Evolutionary conservation across 2,113 vertebrate genomes (phyloP).

Genomic region (Bujurquina vittata): DNA sequence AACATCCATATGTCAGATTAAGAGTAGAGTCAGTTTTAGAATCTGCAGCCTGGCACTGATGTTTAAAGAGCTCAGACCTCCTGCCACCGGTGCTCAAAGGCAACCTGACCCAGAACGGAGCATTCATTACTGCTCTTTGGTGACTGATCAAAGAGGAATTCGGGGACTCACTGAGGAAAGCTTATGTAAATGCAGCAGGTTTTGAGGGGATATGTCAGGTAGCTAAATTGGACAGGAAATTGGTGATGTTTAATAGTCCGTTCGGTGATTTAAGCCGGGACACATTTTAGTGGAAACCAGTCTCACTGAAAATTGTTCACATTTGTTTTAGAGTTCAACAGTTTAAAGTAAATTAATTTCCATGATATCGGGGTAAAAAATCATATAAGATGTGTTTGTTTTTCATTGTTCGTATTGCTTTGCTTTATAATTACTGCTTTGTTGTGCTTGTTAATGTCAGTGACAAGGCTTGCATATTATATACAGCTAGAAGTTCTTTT

Average conservation of each 20-base stretch:
- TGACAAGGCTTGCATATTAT: too few relatives aligned
- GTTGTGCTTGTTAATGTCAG: too few relatives aligned
- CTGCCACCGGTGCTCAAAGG: background rate
- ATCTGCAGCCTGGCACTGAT: background rate
- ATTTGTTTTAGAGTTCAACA: background rate
- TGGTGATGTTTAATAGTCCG: background rate
- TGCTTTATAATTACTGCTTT: too few relatives aligned
- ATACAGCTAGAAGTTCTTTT: too few relatives aligned
- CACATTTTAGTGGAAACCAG: background rate
- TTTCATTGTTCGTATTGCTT: too few relatives aligned
- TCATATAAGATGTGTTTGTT: too few relatives aligned
- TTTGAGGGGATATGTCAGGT: constrained; percentile 3
- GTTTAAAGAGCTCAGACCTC: background rate
- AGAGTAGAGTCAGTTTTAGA: background rate
- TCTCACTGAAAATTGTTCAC: background rate
- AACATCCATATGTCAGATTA: background rate
- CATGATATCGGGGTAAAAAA: background rate
- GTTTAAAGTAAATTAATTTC: background rate
- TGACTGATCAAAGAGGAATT: background rate
- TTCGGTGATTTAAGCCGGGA: background rate
- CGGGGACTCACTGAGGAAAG: background rate
- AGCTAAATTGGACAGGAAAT: background rate
- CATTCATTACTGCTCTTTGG: background rate
- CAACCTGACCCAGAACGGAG: background rate
- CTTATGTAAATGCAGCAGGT: background rate